Evolutionary conservation across 2,113 vertebrate genomes (phyloP).

Genomic region (Microtus ochrogaster): DNA sequence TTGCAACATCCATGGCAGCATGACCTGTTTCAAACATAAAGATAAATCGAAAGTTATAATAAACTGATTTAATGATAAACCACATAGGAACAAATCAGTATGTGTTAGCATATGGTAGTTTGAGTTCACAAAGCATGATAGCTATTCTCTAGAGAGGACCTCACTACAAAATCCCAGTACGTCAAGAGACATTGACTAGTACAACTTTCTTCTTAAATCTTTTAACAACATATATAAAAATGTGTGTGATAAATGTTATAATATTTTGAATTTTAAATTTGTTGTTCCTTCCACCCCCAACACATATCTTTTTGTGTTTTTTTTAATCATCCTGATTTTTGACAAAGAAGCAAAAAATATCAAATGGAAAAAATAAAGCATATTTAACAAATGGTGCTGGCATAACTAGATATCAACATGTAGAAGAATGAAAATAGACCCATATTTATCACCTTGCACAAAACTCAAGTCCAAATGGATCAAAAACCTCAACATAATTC

Average conservation of each 20-base stretch:
- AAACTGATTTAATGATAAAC: conserved; percentile 21
- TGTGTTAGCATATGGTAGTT: neutral
- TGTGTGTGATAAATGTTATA: neutral
- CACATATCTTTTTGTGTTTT: neutral
- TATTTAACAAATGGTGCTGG: too few species aligned
- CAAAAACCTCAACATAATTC: too few species aligned
- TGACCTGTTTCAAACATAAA: conserved; percentile 86
- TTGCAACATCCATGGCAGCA: conserved; percentile 90
- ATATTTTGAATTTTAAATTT: neutral
- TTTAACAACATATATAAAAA: conserved; percentile 18
- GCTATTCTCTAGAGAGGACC: neutral
- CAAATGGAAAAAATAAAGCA: too few species aligned
- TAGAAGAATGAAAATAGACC: too few species aligned
- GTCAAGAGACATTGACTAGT: neutral
- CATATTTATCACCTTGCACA: too few species aligned
- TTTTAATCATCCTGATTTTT: neutral
- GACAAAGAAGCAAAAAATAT: too few species aligned
- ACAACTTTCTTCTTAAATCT: neutral
- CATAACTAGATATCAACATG: too few species aligned
- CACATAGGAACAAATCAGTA: neutral
- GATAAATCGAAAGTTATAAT: conserved; percentile 16
- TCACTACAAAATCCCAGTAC: neutral
- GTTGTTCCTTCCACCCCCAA: neutral
- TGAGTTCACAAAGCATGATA: neutral
- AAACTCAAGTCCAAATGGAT: too few species aligned